Base-by-base conservation (phyloP, 2,797 vertebrate genomes). In the Acanthornis magna region DNA sequence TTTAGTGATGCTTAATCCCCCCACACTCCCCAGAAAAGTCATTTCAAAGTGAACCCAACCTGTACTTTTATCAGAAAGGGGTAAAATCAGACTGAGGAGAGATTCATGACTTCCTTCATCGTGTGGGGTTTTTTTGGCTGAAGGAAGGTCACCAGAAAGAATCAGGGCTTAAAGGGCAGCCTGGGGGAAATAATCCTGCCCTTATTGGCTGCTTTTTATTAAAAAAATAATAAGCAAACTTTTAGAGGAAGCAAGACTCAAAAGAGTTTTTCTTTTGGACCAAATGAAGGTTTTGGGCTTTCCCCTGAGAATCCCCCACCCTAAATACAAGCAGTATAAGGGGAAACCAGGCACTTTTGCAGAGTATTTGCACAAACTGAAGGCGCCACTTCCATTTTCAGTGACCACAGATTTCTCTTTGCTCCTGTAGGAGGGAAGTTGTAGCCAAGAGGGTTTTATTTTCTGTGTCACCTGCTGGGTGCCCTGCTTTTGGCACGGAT, bases 401-500 rank as follows among this genome's bases (percentile, higher is more conserved):
- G 43, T 2, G 16, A 29, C 51, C 60, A 15, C 63, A 66, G 63
- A 30, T 22, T 48, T 66, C 48, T 62, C 73, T 91, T 58, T 17
- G 40, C 77, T 86, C 48, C 34, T 48, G 25, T 8, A 63, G 75
- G 75, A 82, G 60, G 48, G 42, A 80, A 66, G 57, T 10, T 71
- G 76, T 15, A 67, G 86, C 51, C 86, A 76, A 36, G 0, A 1
- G 26, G 55, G 48, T 30, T 84, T 88, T 60, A 70, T 81, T 91
- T 91, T 55, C 47, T 76, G 61, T 48, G 74, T 93, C 94, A 85
- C 89, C 75, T 51, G 72, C 51, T 0, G 3, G 25, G 30, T 75
- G 62, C 47, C 86, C 43, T 9, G 2, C 36, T 72, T 93, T 75
- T 92, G 93, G 91, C 93, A 93, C 4, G 17, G 58, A 81, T 43